Evolutionary conservation across 1,140 invertebrate species (phyloP).

Genomic region (Potamilus streckersoni): DNA sequence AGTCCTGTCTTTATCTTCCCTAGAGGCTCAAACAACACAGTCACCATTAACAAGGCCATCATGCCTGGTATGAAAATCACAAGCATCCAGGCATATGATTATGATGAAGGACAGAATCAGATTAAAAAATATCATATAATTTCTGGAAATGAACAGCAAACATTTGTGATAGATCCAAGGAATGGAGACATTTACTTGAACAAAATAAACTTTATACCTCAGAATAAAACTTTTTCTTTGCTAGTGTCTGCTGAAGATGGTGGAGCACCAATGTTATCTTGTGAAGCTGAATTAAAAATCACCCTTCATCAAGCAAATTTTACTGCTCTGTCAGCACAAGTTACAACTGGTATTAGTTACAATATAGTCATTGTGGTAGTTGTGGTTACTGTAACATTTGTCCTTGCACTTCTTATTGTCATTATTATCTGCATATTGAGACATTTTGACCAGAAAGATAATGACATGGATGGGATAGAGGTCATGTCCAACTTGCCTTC

Average conservation of each 20-base stretch:
- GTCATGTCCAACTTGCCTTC: conserved; percentile 20
- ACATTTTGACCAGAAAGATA: conserved; percentile 31
- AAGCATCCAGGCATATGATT: conserved; percentile 43
- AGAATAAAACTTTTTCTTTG: conserved; percentile 22
- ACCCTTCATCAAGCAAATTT: conserved; percentile 4
- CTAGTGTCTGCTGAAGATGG: conserved; percentile 26
- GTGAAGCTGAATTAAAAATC: conserved; percentile 22
- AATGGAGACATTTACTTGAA: conserved; percentile 74
- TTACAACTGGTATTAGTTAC: conserved; percentile 10
- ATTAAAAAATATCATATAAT: conserved; percentile 45
- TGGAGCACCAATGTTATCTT: conserved; percentile 15
- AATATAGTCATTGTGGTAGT: conserved; percentile 27
- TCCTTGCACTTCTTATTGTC: conserved; percentile 25
- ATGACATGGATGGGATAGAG: conserved; percentile 26
- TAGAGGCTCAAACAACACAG: conserved; percentile 43
- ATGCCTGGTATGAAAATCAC: conserved; percentile 38
- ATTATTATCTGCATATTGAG: conserved; percentile 28
- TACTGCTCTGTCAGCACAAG: background rate
- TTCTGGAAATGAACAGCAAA: conserved; percentile 71
- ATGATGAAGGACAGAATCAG: conserved; percentile 44
- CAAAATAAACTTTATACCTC: conserved; percentile 1
- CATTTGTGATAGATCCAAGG: conserved; percentile 88
- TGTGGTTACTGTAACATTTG: conserved; percentile 22
- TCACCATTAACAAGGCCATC: conserved; percentile 38
- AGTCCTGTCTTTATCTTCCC: conserved; percentile 74